Conservation (phyloP, 2,797 vertebrate genomes). For the Tokudaia tokunoshimensis region DNA sequence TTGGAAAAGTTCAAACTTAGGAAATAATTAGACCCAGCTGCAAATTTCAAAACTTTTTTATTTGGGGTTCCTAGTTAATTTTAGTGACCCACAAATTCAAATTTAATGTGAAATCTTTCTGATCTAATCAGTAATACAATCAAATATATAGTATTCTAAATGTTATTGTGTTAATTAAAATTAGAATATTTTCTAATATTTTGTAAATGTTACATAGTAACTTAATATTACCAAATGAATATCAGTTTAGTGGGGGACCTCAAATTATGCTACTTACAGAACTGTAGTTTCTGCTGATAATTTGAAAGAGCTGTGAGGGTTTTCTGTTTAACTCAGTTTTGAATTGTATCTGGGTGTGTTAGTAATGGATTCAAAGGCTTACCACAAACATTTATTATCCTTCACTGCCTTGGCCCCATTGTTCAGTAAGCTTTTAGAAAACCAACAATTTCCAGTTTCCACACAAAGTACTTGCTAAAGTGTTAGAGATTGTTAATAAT, state of each 20-base stretch:
- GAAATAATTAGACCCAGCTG: constrained; percentile 49
- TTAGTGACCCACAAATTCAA: constrained; percentile 65
- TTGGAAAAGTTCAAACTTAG: constrained; percentile 66
- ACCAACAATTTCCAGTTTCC: background rate
- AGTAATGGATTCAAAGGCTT: background rate
- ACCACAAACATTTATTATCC: background rate
- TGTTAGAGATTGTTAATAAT: background rate
- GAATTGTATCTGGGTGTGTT: background rate
- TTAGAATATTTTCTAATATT: constrained; percentile 39
- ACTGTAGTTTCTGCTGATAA: background rate
- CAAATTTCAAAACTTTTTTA: constrained; percentile 74
- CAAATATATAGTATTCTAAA: constrained; percentile 31
- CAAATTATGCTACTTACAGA: background rate
- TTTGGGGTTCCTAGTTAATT: constrained; percentile 71
- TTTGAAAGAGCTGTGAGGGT: background rate
- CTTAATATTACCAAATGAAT: constrained; percentile 71
- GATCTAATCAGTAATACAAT: background rate
- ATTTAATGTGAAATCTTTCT: constrained; percentile 62
- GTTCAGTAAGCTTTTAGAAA: constrained; percentile 1
- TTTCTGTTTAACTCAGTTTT: background rate
- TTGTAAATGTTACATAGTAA: constrained; percentile 66
- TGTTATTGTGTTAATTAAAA: constrained; percentile 56
- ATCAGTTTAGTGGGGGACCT: constrained; percentile 72
- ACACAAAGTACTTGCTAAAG: background rate
- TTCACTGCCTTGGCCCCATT: background rate